Base-by-base conservation (phyloP, 2,888 invertebrate genomes). In the Leptopilina syphax region DNA sequence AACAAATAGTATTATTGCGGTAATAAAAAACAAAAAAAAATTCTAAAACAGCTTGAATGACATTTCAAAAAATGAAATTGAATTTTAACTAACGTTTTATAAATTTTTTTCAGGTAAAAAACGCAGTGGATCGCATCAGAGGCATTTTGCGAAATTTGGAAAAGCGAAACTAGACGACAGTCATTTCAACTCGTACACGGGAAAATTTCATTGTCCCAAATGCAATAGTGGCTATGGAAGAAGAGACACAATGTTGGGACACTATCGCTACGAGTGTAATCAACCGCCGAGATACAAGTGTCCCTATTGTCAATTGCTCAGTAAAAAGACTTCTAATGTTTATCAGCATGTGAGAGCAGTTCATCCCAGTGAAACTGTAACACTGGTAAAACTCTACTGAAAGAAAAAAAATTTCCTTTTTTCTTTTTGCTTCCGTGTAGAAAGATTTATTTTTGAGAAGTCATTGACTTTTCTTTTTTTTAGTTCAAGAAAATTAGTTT, bases 211-310 rank as follows among this genome's bases (percentile, higher is more conserved):
- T 6, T 80, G 79, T 77, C 76, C 79, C 66, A 44, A 79, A 12
- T 79, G 79, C 47, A 67, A 65, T 13, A 76, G 65, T 66, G 44
- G 66, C 41, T 54, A 65, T 63, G 63, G 47, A 44, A 65, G 66
- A 3, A 7, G 73, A n/a, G 73, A 73, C 34, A 73, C 73, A 57
- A 89, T 91, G 87, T 83, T 89, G 83, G 86, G 87, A 47, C 92
- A 92, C 84, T 89, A 87, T 83, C 89, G 90, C 60, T 91, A 91
- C 84, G 92, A 91, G 82, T 92, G 92, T 80, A 91, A 91, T 54
- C 88, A 89, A 84, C 89, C 88, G 50, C 92, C 92, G 3, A 87
- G 90, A 66, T 73, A 73, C 10, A 73, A 73, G 80, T 92, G 92
- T 77, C 91, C 91, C 6, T 89, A 92, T 66, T 92, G 92, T 81